phyloP scores from a whole-genome alignment of 30 jellyfish, hydroid and myxozoan species.

The Chrysaora quinquecirrha region DNA sequence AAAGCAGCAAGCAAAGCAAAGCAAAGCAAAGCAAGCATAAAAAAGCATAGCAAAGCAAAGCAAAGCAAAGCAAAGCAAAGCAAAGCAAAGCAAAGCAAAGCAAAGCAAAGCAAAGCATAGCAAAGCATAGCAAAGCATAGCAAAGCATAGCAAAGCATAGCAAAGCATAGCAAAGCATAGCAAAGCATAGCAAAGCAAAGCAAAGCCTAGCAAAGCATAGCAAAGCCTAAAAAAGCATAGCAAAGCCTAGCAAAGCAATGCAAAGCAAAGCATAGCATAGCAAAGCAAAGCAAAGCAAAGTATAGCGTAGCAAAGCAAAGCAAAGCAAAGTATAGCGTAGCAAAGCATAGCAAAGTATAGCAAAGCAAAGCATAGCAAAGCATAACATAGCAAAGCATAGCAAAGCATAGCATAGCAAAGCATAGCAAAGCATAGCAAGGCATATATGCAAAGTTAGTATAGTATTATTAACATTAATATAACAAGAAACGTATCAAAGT shows the following conservation, averaged over 20 bases:
- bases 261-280: conserved; percentile 8
- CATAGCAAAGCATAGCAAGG: background rate
- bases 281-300: conserved; percentile 1
- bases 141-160: background rate
- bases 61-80: background rate
- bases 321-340: background rate
- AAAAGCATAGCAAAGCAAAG: background rate
- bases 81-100: background rate
- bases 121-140: background rate
- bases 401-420: background rate
- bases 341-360: background rate
- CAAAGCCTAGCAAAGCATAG: no score
- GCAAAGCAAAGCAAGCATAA: background rate
- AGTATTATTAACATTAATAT: no score
- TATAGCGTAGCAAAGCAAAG: conserved; percentile 3
- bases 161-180: background rate
- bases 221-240: background rate
- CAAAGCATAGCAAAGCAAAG: background rate
- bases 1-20: background rate
- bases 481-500: no score
- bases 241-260: background rate
- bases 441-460: no score
- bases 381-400: background rate
- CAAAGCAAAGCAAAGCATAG: background rate
- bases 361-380: background rate